phyloP scores from a whole-genome alignment of 2,113 vertebrate genomes.

The Ochotona curzoniae region DNA sequence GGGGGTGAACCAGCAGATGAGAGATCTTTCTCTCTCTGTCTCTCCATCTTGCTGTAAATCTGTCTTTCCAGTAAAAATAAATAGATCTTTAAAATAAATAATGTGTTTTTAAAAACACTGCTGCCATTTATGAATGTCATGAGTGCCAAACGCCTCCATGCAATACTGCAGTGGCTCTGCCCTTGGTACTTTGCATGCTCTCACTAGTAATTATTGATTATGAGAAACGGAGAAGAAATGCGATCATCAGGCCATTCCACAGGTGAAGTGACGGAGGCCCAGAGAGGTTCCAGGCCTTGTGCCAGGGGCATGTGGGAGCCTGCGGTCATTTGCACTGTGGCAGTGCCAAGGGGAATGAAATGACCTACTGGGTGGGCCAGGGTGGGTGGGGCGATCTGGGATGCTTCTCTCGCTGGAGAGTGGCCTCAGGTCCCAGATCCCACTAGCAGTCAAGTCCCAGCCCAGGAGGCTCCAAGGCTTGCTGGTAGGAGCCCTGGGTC shows the following conservation, averaged over 20 bases:
- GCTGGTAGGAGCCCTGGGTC: too few species aligned
- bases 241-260: background rate
- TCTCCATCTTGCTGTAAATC: too few species aligned
- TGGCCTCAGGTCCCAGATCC: background rate
- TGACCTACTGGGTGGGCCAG: accelerated
- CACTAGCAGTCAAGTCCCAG: background rate
- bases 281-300: background rate
- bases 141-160: accelerated
- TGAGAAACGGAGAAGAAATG: background rate
- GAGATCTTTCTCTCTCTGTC: too few species aligned
- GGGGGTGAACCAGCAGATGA: too few species aligned
- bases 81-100: too few species aligned
- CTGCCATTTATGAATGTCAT: background rate
- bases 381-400: background rate
- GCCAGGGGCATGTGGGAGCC: too few species aligned
- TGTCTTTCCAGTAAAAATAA: background rate
- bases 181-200: background rate
- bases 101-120: background rate
- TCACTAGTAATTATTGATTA: background rate
- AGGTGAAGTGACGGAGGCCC: background rate
- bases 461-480: too few species aligned
- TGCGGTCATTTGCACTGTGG: too few species aligned
- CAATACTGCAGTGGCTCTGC: background rate
- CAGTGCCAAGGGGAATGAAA: background rate
- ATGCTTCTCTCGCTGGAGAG: background rate